Evolutionary conservation across 2,113 vertebrate genomes (phyloP), one percentile per base, ranked within the genome.

Genomic region (Leuciscus idus): DNA sequence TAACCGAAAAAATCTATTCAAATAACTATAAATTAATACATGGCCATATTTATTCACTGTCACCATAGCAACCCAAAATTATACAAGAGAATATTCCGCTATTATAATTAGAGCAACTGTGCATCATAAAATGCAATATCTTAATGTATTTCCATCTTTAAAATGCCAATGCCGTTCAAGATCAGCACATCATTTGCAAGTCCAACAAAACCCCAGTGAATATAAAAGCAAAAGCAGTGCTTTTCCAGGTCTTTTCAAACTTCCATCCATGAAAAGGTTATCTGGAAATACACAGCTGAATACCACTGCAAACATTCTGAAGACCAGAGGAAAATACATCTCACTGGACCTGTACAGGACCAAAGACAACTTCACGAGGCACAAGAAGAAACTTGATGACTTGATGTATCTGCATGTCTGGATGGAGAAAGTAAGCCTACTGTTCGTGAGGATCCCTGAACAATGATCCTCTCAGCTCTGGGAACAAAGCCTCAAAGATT

Each of bases 121-220:
- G 89, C 88, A 90, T 48, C 30, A 55, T 33, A 84, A 48, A 26
- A 85, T 36, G 59, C 43, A 17, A 64, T 91, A 91, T 91, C 28
- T 92, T 87, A 92, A 89, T 92, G 89, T 90, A 91, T 93, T 91
- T 89, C 92, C 92, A 90, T 93, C 84, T 84, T 52, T 62, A 90
- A 90, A 90, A 90, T 90, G 93, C 93, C 93, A 88, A 92, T 94
- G 82, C 88, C 55, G 11, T 88, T 94, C 89, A 92, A 88, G 85
- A 90, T 94, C 92, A 91, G 21, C 0, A 0, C 4, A 21, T 48
- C 64, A 93, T 94, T 94, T 92, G 93, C 92, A 93, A 94, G 94
- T 94, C 92, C 61, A 92, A 93, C 87, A 36, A 87, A 50, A 30
- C 84, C 87, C 87, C 85, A 89, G 87, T 87, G 90, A 87, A 93